A percentile compares a stretch with the other conserved stretches of the same genome.
These are phyloP conservation scores for Bothrops jararaca DNA, from an alignment of 2,113 vertebrate species.

Conservation along the genomic window DNA sequence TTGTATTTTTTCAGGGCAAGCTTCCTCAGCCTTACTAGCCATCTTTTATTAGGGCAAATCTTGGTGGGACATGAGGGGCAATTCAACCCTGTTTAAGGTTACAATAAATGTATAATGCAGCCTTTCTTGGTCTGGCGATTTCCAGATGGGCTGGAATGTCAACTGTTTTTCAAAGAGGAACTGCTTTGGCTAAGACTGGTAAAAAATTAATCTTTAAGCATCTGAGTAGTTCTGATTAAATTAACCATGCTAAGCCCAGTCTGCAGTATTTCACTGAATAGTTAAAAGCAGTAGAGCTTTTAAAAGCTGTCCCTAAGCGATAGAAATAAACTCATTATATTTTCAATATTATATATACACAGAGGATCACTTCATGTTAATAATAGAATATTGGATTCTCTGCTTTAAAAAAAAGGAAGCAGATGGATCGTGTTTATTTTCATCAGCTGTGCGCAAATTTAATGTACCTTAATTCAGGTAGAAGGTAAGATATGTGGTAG, in stretches of 20 bases:
- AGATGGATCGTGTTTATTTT: conserved; percentile 54
- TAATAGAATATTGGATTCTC: conserved; percentile 31
- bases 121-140: background rate
- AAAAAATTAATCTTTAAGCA: background rate
- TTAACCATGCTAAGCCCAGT: background rate
- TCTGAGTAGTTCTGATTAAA: background rate
- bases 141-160: background rate
- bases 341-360: background rate
- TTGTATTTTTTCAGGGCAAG: background rate
- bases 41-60: background rate
- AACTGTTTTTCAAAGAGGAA: background rate
- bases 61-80: background rate
- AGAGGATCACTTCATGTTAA: background rate
- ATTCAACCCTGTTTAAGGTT: background rate
- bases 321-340: background rate
- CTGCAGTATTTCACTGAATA: background rate
- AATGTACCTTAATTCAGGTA: conserved; percentile 38
- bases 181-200: background rate
- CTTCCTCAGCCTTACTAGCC: background rate
- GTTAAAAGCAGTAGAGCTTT: background rate
- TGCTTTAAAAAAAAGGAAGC: conserved; percentile 44
- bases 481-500: background rate
- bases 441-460: conserved; percentile 26
- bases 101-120: background rate
- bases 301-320: background rate